Evolutionary conservation across 2,888 invertebrate genomes (phyloP).

Genomic region (Apantesis nais): DNA sequence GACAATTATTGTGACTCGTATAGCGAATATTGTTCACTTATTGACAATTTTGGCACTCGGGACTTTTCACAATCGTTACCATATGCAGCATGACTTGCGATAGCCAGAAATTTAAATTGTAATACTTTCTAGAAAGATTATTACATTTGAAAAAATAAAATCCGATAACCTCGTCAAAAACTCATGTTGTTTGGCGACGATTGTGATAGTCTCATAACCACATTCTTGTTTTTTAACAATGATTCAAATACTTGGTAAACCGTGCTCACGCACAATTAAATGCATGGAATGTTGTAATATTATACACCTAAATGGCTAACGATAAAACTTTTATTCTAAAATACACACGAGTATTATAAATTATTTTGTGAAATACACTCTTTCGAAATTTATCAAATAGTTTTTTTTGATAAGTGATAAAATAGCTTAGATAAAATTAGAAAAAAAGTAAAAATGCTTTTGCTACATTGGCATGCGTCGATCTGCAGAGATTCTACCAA

Average conservation of each 20-base stretch:
- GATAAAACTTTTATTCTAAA: slow-evolving; percentile 55
- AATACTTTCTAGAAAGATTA: neutral
- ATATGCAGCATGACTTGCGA: slow-evolving; percentile 17
- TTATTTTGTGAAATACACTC: slow-evolving; percentile 64
- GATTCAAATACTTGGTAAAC: slow-evolving; percentile 56
- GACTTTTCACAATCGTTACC: slow-evolving; percentile 50
- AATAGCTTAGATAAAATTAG: slow-evolving; percentile 76
- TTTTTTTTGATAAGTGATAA: slow-evolving; percentile 57
- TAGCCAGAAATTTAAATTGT: neutral
- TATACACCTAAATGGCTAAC: slow-evolving; percentile 62
- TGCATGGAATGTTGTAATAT: slow-evolving; percentile 73
- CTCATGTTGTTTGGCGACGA: slow-evolving; percentile 32
- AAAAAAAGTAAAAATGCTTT: slow-evolving; percentile 70
- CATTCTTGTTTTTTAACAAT: slow-evolving; percentile 50
- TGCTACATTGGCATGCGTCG: slow-evolving; percentile 83
- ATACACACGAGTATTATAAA: slow-evolving; percentile 55
- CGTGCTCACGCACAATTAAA: slow-evolving; percentile 64
- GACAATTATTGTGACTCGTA: slow-evolving; percentile 53
- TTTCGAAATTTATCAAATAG: slow-evolving; percentile 66
- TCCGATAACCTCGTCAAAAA: neutral
- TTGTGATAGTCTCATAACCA: slow-evolving; percentile 47
- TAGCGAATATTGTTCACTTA: slow-evolving; percentile 63
- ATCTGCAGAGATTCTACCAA: slow-evolving; percentile 55
- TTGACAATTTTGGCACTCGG: slow-evolving; percentile 63
- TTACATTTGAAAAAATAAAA: neutral